These are phyloP conservation scores for Nothocercus julius DNA, from an alignment of 2,113 vertebrate genomes.

Conservation along the genomic window DNA sequence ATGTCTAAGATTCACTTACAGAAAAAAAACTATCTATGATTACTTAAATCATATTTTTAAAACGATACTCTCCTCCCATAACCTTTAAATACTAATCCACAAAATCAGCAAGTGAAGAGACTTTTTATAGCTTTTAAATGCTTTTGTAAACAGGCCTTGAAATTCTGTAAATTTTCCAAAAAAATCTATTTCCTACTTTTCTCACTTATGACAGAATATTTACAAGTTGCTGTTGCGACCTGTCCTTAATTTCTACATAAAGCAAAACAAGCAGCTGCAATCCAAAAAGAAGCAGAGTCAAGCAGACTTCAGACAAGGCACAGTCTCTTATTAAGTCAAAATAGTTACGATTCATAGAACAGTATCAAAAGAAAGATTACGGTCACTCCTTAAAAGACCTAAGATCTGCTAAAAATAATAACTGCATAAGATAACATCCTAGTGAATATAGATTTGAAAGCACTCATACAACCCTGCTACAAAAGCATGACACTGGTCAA, in stretches of 20 bases:
- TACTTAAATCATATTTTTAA: not conserved
- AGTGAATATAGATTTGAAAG: not conserved
- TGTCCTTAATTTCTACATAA: not conserved
- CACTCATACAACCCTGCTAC: not conserved
- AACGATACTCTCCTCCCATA: not conserved
- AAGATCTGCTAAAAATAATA: not conserved
- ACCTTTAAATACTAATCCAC: not conserved
- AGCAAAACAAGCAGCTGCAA: not conserved
- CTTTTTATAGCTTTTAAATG: not conserved
- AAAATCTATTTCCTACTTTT: not conserved
- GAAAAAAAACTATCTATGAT: no score
- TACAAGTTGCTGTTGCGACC: not conserved
- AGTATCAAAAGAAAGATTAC: not conserved
- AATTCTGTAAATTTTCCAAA: not conserved
- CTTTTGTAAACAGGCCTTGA: not conserved
- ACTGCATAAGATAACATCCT: not conserved
- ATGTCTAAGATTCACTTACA: not conserved
- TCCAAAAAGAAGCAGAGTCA: not conserved
- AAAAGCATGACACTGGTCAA: not conserved
- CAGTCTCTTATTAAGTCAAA: not conserved
- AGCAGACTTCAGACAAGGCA: not conserved
- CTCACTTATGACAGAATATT: not conserved
- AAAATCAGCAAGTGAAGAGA: not conserved
- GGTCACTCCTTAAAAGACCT: not conserved
- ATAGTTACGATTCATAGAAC: not conserved